Evolutionary conservation across 2,113 vertebrate genomes (phyloP), one percentile per base, ranked within the genome.

Genomic region (Tragelaphus strepsiceros): DNA sequence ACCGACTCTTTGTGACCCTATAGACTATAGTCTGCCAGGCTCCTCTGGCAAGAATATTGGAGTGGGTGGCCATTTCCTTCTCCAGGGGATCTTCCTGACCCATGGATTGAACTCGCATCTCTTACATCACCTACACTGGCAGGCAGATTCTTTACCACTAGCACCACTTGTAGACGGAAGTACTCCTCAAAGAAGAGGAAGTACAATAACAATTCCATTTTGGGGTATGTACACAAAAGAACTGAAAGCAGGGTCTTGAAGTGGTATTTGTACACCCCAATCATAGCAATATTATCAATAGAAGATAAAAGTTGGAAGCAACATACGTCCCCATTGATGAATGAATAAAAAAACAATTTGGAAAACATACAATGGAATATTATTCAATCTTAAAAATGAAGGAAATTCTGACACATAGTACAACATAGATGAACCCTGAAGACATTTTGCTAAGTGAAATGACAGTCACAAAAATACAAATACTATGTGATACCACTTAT

Each of bases 381-480:
- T 82, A 91, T 84, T 85, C 26, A 78, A 7, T 46, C 35, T 90
- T 58, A 32, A 91, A 59, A 92, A 90, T 16, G 32, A 74, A 83
- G n/a, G 28, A 35, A 53, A 83, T 90, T 56, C 81, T 88, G 51
- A 86, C 28, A 54, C 1, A 32, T 61, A 12, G 14, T 67, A 49
- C 39, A 30, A 82, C 4, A 83, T 49, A 43, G 10, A n/a, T 43
- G 56, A 91, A 62, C 4, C 22, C 89, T 28, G 32, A 96, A 30
- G 51, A 35, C 2, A 61, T 67, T 67, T 54, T 39, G 21, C 26
- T 59, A 82, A 77, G 26, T 91, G 26, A 93, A 91, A 82, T 62
- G 11, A 8, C 16, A 82, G 43, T n/a, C 16, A 64, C 32, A 64
- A 71, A 97, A 88, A 43, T 26, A 67, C 14, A 89, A 83, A 84